phyloP scores from a whole-genome alignment of 1,140 invertebrate species.

The Lepidotrigona ventralis region DNA sequence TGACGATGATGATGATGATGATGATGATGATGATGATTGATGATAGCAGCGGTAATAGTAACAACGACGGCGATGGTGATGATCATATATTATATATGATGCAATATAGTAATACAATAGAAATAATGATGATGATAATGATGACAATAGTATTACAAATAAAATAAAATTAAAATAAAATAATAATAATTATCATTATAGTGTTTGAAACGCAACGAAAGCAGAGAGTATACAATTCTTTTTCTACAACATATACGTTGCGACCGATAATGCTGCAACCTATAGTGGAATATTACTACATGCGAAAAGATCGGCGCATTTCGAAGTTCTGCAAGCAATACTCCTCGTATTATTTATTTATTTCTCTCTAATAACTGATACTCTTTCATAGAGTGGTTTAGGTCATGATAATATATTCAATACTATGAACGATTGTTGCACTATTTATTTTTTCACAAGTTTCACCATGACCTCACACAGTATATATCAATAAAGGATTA shows the following conservation, averaged over 20 bases:
- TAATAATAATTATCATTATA: slow-evolving; percentile 55
- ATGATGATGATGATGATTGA: background rate
- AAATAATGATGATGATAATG: slow-evolving; percentile 32
- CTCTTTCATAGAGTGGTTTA: slow-evolving; percentile 46
- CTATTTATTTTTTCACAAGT: slow-evolving; percentile 54
- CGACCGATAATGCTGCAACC: slow-evolving; percentile 52
- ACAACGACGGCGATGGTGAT: slow-evolving; percentile 18
- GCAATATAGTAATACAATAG: slow-evolving; percentile 25
- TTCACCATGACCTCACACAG: slow-evolving; percentile 55
- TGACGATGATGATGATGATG: too few species aligned
- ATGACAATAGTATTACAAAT: slow-evolving; percentile 20
- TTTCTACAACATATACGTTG: slow-evolving; percentile 52
- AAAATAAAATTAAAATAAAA: slow-evolving; percentile 37
- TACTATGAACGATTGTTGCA: slow-evolving; percentile 63
- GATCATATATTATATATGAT: slow-evolving; percentile 25
- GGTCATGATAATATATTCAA: slow-evolving; percentile 59
- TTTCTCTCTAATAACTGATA: slow-evolving; percentile 59
- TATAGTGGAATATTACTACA: slow-evolving; percentile 51
- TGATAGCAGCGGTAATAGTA: slow-evolving; percentile 15
- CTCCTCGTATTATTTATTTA: slow-evolving; percentile 48
- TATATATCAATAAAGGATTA: slow-evolving; percentile 57
- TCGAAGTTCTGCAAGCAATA: slow-evolving; percentile 49
- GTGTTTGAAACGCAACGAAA: slow-evolving; percentile 69
- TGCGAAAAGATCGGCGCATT: slow-evolving; percentile 40
- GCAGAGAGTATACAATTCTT: slow-evolving; percentile 72